Evolutionary conservation across 2,797 vertebrate genomes (phyloP), one percentile per base, ranked within the genome.

Genomic region (Sylvilagus floridanus): DNA sequence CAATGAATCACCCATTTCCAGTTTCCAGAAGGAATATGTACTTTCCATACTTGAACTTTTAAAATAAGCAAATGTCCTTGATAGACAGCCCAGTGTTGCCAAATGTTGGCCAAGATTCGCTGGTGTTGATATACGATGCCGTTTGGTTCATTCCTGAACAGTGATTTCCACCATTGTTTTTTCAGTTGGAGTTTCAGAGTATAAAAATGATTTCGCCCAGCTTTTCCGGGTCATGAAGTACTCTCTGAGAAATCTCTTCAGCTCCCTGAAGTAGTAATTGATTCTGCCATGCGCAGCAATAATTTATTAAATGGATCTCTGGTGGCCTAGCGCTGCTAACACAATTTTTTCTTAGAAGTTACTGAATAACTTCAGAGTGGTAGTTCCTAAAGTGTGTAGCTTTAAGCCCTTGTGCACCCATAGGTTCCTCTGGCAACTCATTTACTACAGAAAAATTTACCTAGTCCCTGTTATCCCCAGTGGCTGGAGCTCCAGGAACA

Each of bases 301-400:
- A 69, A 95, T 95, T 97, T 90, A 93, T 89, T 95, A 93, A 94
- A 71, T 75, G 71, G n/a, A 79, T 93, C 90, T 90, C 85, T 75
- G 68, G 90, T 82, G 86, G 62, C 91, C 71, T 93, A 60, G 50
- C 65, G 19, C 42, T 88, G 21, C 88, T 90, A 96, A 88, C 77
- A 83, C 47, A 83, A 9, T 90, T 86, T 96, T 83, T 88, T 81
- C 79, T 94, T 88, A 96, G 82, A 94, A 76, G 72, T 84, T 92
- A 57, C 84, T 79, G 69, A 89, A 62, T 92, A 73, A 83, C 63
- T 92, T 88, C 54, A 95, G 35, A 86, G 32, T 32, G 28, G 69
- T 69, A 62, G 21, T 88, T 95, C n/a, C 75, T 72, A 54, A 75
- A 90, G 42, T 87, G 66, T 89, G 50, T 78, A 85, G 79, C 84